Evolutionary conservation across 2,113 vertebrate genomes (phyloP).

Genomic region (Chauna torquata): DNA sequence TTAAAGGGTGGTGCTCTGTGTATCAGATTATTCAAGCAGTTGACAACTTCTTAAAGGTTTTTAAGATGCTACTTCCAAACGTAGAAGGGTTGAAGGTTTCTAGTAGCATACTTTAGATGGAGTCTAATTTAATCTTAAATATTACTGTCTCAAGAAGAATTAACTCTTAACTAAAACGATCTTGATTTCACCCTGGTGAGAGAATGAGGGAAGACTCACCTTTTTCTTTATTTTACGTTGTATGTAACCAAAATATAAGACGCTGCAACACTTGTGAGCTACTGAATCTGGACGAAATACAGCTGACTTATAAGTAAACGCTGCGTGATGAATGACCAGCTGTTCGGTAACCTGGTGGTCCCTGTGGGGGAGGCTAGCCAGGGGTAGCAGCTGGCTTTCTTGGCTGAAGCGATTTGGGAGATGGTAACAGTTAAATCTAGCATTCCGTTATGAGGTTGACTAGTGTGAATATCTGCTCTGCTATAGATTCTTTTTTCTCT

Average conservation of each 20-base stretch:
- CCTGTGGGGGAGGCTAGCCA: not conserved
- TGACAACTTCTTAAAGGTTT: slow-evolving; percentile 33
- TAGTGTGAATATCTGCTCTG: not conserved
- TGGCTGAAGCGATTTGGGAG: not conserved
- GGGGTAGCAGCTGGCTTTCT: not conserved
- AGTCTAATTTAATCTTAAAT: not conserved
- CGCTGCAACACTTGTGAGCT: not conserved
- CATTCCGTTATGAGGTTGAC: not conserved
- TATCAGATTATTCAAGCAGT: not conserved
- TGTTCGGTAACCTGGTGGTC: not conserved
- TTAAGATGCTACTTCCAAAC: not conserved
- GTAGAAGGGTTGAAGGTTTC: not conserved
- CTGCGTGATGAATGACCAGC: not conserved
- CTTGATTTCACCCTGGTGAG: not conserved
- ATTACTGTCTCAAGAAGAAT: not conserved
- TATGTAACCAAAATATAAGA: not conserved
- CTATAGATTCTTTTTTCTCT: not conserved
- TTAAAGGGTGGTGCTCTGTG: not conserved
- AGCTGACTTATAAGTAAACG: not conserved
- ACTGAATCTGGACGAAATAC: not conserved
- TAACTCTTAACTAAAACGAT: not conserved
- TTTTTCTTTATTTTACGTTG: not conserved
- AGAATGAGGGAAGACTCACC: not conserved
- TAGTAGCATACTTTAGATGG: not conserved
- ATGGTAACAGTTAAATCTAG: not conserved